These are phyloP conservation scores for Helobdella robusta DNA, from an alignment of 2,888 invertebrate species.

Conservation along the genomic window DNA sequence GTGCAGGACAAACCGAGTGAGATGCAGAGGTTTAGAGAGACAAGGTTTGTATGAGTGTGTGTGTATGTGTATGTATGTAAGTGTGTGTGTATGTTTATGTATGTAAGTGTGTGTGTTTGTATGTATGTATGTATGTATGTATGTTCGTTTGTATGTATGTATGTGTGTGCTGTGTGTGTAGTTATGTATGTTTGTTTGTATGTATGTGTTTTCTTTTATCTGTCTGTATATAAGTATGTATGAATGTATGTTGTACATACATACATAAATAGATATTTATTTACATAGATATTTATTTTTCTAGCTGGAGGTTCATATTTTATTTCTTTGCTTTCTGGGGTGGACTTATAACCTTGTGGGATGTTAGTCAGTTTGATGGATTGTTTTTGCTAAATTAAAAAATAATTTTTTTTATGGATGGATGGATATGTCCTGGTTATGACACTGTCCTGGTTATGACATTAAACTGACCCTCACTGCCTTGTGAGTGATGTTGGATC, in stretches of 20 bases:
- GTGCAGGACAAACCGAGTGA: constrained; percentile 79
- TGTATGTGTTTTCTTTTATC: not conserved
- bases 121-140: not conserved
- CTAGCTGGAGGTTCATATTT: constrained; percentile 35
- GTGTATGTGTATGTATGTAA: not conserved
- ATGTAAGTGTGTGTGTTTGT: not conserved
- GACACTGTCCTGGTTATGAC: no score
- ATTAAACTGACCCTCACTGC: no score
- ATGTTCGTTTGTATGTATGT: constrained; percentile 38
- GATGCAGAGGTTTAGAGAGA: constrained; percentile 81
- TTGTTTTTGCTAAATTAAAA: no score
- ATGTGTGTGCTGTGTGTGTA: not conserved
- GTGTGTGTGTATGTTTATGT: not conserved
- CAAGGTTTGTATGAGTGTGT: constrained; percentile 52
- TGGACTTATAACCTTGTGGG: constrained; percentile 32
- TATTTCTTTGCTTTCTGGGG: constrained; percentile 32
- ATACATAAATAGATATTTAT: not conserved
- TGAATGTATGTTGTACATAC: not conserved
- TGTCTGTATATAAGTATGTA: not conserved
- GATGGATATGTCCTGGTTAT: no score
- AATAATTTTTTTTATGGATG: no score
- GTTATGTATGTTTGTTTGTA: not conserved
- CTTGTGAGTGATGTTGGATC: no score
- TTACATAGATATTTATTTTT: not conserved
- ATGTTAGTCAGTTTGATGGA: no score